phyloP scores from a whole-genome alignment of 2,113 vertebrate genomes.

The Actenoides lindsayi region DNA sequence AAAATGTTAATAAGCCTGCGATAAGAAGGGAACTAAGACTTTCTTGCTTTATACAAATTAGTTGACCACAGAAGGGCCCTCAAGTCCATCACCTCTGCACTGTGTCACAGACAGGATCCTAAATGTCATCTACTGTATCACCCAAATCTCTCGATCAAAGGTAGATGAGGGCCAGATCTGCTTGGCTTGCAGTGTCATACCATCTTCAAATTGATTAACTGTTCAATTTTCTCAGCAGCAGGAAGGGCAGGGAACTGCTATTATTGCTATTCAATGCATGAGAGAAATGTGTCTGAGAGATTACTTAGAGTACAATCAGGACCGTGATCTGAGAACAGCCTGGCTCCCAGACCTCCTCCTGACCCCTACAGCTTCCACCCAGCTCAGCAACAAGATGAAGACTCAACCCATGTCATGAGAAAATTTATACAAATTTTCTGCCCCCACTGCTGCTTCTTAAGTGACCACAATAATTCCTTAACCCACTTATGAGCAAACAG shows the following conservation, averaged over 20 bases:
- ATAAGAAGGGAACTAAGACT: not conserved
- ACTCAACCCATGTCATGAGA: not conserved
- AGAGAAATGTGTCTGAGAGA: not conserved
- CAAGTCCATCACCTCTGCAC: not conserved
- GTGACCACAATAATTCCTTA: not conserved
- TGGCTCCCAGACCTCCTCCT: not conserved
- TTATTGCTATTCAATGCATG: conserved; percentile 7
- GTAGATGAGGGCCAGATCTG: not conserved
- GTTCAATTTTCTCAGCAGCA: conserved; percentile 20
- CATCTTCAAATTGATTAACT: conserved; percentile 14
- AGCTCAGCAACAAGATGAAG: not conserved
- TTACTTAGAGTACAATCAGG: not conserved
- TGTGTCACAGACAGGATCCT: not conserved
- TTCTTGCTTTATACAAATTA: not conserved
- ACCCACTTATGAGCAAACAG: not conserved
- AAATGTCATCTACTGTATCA: not conserved
- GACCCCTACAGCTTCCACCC: not conserved
- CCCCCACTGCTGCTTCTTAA: not conserved
- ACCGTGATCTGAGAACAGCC: not conserved
- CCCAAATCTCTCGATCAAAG: not conserved
- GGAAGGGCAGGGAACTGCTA: not conserved
- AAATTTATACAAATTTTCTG: not conserved
- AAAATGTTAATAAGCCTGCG: not conserved
- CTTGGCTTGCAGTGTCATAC: not conserved
- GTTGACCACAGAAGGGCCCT: not conserved